Conservation (phyloP, 2,113 vertebrate species). For the Thamnophis sirtalis region DNA sequence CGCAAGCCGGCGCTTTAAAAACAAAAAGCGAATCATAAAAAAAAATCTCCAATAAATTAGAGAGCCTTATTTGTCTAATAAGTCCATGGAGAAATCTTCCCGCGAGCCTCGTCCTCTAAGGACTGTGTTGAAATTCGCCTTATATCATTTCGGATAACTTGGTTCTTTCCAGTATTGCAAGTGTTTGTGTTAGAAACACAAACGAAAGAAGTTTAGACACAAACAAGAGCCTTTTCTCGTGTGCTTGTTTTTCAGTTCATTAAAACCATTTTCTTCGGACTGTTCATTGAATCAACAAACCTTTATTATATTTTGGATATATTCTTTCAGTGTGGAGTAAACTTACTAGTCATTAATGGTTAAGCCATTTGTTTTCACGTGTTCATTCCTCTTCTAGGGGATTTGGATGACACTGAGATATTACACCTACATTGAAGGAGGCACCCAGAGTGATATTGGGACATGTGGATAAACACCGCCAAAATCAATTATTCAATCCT, state of each 20-base stretch:
- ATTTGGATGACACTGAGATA: neutral
- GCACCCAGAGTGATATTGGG: no score
- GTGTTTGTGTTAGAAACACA: slow-evolving; percentile 19
- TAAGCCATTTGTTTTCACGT: neutral
- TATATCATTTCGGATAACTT: neutral
- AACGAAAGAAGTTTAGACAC: neutral
- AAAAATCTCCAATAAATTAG: neutral
- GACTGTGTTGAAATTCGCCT: neutral
- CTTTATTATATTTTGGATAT: slow-evolving; percentile 16
- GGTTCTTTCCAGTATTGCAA: neutral
- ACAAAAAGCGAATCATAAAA: neutral
- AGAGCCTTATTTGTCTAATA: no score
- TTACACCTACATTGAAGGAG: neutral
- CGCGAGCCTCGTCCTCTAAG: neutral
- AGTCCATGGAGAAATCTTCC: no score
- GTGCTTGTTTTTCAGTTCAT: neutral
- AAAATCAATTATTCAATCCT: neutral
- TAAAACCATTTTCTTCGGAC: neutral
- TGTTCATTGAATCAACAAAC: slow-evolving; percentile 4
- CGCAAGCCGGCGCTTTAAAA: neutral
- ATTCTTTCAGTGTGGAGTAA: neutral
- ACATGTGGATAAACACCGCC: no score
- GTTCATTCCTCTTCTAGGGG: neutral
- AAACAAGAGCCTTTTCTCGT: neutral
- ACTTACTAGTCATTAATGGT: neutral